Percentiles rank a stretch among this genome's conserved stretches.
Conservation (phyloP, 2,888 invertebrate species). For the Brachyptera risi region DNA sequence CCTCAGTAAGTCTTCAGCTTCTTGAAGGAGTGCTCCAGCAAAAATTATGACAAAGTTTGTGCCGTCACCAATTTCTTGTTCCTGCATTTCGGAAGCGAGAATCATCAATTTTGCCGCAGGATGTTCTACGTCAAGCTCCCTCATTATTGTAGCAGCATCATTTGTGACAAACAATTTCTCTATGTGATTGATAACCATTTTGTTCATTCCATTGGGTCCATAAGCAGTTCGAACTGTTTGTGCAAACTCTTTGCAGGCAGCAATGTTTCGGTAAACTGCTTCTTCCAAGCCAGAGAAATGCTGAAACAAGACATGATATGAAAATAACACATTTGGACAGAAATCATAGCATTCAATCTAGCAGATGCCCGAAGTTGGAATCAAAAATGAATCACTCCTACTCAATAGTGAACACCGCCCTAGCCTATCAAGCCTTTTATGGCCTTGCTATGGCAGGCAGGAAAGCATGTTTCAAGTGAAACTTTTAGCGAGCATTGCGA, state of each 20-base stretch:
- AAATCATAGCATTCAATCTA: too few relatives aligned
- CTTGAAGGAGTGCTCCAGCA: conserved; percentile 86
- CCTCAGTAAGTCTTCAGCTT: conserved; percentile 86
- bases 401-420: not conserved
- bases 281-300: conserved; percentile 91
- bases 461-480: not conserved
- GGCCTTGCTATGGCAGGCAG: not conserved
- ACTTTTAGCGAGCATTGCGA: conserved; percentile 27
- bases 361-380: not conserved
- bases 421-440: conserved; percentile 5
- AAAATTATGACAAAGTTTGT: conserved; percentile 97
- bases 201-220: conserved; percentile 98
- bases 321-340: not conserved
- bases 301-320: conserved; percentile 44
- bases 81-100: conserved; percentile 96
- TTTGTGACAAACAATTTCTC: conserved; percentile 98
- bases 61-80: conserved; percentile 97
- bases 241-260: conserved; percentile 92
- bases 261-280: conserved; percentile 93
- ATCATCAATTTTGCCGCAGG: conserved; percentile 97
- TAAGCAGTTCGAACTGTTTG: conserved; percentile 91
- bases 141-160: conserved; percentile 97
- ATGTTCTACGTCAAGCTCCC: conserved; percentile 94
- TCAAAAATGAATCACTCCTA: not conserved
- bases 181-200: conserved; percentile 99